Base-by-base conservation (phyloP, 2,888 invertebrate species). In the Lasiommata megera region DNA sequence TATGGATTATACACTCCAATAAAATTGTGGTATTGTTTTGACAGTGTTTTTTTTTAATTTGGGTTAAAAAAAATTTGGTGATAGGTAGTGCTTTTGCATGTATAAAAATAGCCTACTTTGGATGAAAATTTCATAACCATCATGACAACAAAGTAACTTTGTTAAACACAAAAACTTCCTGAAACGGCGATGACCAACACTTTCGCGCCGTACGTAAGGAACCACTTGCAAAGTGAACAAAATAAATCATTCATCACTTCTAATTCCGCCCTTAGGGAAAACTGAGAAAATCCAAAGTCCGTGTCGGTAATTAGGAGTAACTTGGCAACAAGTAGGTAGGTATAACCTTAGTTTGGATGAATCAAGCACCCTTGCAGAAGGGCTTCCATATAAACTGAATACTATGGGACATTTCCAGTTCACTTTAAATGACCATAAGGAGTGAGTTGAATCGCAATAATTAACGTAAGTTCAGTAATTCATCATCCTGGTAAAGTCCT, bases 221-320 rank as follows among this genome's bases (percentile, higher is more conserved):
- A 51, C 28, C 41, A 59, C 64, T 55, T 46, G 23, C 41, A 36
- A 59, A 62, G 54, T 62, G 55, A 60, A 58, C 54, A 53, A 58
- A 67, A 64, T 70, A 69, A 69, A 69, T 70, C 66, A 69, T 71
- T 68, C 63, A 64, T 64, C 65, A 69, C 66, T 61, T 68, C 66
- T 69, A 68, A 67, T 66, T 67, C 60, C 47, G 64, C 66, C 68
- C 63, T 65, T 65, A 57, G 69, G 69, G 69, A 70, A 68, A 70
- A 69, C 70, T 65, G 70, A 62, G 71, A 67, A 71, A 72, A 71
- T 69, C 67, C 63, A 48, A 65, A 72, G 67, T 71, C 66, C 60
- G 65, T 61, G 64, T 64, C 60, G 54, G 71, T 73, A 75, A 74
- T 76, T 77, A 76, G 69, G 58, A 65, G 64, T 59, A 64, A 69